phyloP scores from a whole-genome alignment of 2,888 invertebrate genomes.

The Scotopteryx bipunctaria region DNA sequence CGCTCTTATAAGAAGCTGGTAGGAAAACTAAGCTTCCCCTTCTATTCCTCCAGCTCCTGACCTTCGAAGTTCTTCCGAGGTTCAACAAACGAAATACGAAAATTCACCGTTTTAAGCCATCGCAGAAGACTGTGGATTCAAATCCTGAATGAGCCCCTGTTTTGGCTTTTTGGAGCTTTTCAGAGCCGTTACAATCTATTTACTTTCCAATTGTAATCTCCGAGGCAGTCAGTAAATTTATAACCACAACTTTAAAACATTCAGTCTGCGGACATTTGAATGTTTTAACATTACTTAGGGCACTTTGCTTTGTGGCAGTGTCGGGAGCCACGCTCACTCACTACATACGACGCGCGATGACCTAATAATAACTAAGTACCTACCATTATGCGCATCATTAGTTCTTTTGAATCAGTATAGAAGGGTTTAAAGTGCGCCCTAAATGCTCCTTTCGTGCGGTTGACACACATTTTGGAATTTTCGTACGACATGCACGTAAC shows the following conservation, averaged over 20 bases:
- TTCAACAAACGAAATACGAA: constrained; percentile 3
- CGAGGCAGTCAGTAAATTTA: constrained; percentile 64
- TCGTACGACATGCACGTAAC: no score
- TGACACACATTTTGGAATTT: no score
- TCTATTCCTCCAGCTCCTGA: background rate
- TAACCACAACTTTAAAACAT: constrained; percentile 68
- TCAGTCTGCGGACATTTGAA: constrained; percentile 74
- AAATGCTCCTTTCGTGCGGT: no score
- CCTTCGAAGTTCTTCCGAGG: background rate
- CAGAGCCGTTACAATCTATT: constrained; percentile 52
- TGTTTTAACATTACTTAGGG: constrained; percentile 78
- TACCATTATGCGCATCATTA: no score
- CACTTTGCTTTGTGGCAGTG: constrained; percentile 51
- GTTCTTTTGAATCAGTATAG: no score
- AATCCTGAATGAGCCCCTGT: constrained; percentile 63
- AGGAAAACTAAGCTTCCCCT: no score
- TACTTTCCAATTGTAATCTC: constrained; percentile 60
- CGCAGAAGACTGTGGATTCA: constrained; percentile 47
- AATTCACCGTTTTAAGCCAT: constrained; percentile 6
- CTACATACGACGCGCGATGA: background rate
- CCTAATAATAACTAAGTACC: no score
- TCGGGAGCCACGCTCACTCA: background rate
- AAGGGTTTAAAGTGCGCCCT: no score
- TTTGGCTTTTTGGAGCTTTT: constrained; percentile 37
- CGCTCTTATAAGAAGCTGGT: no score